Percentiles rank a stretch among this genome's conserved stretches.
These are phyloP conservation scores for Carollia perspicillata DNA, from an alignment of 2,113 vertebrate species.

Conservation along the genomic window DNA sequence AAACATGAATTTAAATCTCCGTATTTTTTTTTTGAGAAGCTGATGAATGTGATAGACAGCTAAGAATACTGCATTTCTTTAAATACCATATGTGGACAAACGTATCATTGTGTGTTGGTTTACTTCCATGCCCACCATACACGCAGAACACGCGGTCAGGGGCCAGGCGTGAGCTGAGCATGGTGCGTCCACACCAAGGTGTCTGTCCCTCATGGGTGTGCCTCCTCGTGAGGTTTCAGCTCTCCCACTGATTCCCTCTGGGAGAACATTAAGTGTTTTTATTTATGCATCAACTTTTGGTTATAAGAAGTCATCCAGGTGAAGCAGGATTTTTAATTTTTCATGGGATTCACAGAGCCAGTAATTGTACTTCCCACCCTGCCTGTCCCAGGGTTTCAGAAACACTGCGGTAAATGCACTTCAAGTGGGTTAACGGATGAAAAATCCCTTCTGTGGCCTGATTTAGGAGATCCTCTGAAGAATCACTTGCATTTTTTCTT, in stretches of 20 bases:
- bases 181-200: fast-evolving
- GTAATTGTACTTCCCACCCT: background rate
- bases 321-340: background rate
- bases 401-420: background rate
- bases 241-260: background rate
- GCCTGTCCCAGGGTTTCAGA: background rate
- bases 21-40: background rate
- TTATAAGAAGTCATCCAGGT: background rate
- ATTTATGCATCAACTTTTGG: background rate
- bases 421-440: background rate
- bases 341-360: background rate
- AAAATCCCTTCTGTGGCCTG: background rate
- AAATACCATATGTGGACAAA: background rate
- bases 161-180: fast-evolving
- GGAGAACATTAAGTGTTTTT: background rate
- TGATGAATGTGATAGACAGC: background rate
- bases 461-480: background rate
- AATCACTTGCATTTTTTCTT: background rate
- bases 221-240: background rate
- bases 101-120: background rate
- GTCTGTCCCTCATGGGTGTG: background rate
- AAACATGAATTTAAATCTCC: background rate
- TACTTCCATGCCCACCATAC: background rate
- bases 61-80: background rate
- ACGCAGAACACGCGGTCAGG: fast-evolving